Evolutionary conservation across 2,113 vertebrate genomes (phyloP), one percentile per base, ranked within the genome.

Genomic region (Myiozetetes cayanensis): DNA sequence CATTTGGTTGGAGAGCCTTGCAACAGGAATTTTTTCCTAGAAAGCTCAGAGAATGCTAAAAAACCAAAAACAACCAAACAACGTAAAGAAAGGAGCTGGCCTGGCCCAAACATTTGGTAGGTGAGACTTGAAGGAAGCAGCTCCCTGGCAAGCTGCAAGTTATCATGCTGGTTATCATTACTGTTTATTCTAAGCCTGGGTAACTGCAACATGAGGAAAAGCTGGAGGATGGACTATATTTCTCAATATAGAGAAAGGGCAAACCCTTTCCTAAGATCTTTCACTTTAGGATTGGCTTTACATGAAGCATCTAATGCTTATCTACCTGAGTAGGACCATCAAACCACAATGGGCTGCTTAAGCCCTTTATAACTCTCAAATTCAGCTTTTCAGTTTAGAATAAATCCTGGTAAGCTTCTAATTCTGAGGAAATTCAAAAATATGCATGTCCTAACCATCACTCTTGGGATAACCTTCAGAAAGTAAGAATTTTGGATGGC

Each of bases 1-100:
- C 65, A 72, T 79, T 91, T 91, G 67, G 67, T 83, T 73, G 50
- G 63, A 74, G 37, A 65, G 65, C 41, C 61, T 74, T 35, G 12
- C 39, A 85, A 77, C 5, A 43, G 28, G 62, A 92, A 56, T 53
- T 31, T 81, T 90, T 95, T 56, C 94, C 89, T 95, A 94, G 94
- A 97, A 95, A 95, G 89, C 67, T 89, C 41, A 35, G 14, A 39
- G 66, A 96, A 82, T 19, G 56, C 39, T 75, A 44, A 55, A 80
- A 81, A 59, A 47, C 53, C 37, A 9, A 37, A 8, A 37, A 37
- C 37, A 65, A 10, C 3, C 44, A 20, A 59, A 43, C 15, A 65
- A 30, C 41, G 25, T 14, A 33, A 70, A 39, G 71, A 58, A 70
- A 2, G 9, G 46, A 87, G 50, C 30, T 62, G 67, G 39, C 41